Base-by-base conservation (phyloP, 2,888 invertebrate species). In the Pseudeuparius sepicola region DNA sequence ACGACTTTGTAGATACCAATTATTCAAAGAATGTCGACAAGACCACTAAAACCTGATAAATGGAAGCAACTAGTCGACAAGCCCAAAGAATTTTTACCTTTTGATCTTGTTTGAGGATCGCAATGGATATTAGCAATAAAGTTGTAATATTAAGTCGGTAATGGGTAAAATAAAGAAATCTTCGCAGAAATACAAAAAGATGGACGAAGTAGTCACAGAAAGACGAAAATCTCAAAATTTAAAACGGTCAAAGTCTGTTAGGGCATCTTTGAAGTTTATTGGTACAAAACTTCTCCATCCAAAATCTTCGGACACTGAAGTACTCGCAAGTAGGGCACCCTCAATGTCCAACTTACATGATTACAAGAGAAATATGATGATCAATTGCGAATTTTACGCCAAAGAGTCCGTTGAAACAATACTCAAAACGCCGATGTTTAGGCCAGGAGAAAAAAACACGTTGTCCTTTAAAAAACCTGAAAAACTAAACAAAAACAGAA, bases 211-310 rank as follows among this genome's bases (percentile, higher is more conserved):
- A 24, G 43, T 57, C 23, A 47, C 56, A n/a, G 58, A 61, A 43
- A 44, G 58, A 30, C 52, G 57, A 15, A 54, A 52, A 43, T 43
- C 48, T 7, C 40, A 41, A 15, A 66, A 63, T 40, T 46, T 71
- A 49, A 73, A 76, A 46, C 71, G 80, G 46, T 70, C 78, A 46
- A 70, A 75, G 58, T 78, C 79, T 45, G 77, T 80, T 55, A 70
- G 80, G 50, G 74, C 78, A 47, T 79, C 79, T 46, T 62, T 81
- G 47, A 71, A 78, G 45, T 60, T 75, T 56, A 72, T 81, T 39
- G 71, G 75, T 40, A 68, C 70, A 50, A 73, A 74, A 56, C 71
- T 74, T 64, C 45, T 62, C n/a, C 20, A 20, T 20, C 6, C 6
- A 29, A 44, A 38, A 6, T 7, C 6, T 20, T n/a, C 6, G 6